phyloP scores from a whole-genome alignment of 2,113 vertebrate genomes.

The Motacilla tschutschensis region DNA sequence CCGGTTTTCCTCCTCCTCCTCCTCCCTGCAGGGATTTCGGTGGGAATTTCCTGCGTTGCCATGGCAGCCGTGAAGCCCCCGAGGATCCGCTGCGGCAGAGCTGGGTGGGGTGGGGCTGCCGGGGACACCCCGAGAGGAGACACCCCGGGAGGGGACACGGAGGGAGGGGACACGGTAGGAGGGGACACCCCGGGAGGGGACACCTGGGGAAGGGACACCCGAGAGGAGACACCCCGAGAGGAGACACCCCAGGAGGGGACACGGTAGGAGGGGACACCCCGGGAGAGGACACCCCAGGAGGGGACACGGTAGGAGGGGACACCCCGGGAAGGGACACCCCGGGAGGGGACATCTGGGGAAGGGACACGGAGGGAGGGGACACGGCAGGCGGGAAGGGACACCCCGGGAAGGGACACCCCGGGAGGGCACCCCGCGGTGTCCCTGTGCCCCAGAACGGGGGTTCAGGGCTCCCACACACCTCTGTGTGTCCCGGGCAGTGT shows the following conservation, averaged over 20 bases:
- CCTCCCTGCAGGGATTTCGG: neutral
- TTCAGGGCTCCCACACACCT: rapidly evolving
- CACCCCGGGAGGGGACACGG: neutral
- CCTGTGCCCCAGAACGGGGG: neutral
- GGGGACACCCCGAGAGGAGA: neutral
- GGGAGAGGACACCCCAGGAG: no score
- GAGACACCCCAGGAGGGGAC: neutral
- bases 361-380: neutral
- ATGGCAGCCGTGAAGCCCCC: slow-evolving; percentile 4
- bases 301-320: no score
- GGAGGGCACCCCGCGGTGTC: neutral
- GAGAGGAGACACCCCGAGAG: no score
- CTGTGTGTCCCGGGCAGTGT: rapidly evolving
- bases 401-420: neutral
- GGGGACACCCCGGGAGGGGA: neutral
- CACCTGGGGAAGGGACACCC: no score
- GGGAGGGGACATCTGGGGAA: neutral
- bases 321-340: neutral
- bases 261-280: no score
- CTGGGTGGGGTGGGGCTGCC: neutral
- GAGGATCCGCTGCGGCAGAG: neutral
- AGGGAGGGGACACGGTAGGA: neutral
- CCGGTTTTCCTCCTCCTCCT: neutral
- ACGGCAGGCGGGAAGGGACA: neutral
- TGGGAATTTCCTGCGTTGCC: slow-evolving; percentile 42